Evolutionary conservation across 92 coral and sea anemone species (phyloP).

Genomic region (Virgularia gustaviana): DNA sequence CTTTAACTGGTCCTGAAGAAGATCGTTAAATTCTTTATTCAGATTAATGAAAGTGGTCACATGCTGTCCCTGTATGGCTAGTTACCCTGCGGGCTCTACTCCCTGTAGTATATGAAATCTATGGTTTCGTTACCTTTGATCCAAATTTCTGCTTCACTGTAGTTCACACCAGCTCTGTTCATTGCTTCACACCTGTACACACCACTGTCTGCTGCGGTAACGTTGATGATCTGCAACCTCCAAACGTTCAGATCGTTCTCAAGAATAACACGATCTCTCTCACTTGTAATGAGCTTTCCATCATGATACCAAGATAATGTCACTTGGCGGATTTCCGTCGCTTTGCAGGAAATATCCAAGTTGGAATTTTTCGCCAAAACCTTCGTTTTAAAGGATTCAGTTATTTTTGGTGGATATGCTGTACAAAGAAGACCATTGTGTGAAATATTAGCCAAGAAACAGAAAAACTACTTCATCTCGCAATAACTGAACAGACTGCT

Average conservation of each 20-base stretch:
- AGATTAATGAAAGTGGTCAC: background rate
- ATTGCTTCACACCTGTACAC: slow-evolving; percentile 73
- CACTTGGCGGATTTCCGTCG: slow-evolving; percentile 49
- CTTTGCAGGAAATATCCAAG: slow-evolving; percentile 65
- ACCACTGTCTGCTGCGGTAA: slow-evolving; percentile 72
- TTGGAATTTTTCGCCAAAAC: slow-evolving; percentile 53
- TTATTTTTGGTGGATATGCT: slow-evolving; percentile 39
- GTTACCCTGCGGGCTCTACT: too few relatives aligned
- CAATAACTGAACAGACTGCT: slow-evolving; percentile 28
- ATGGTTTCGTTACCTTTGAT: slow-evolving; percentile 80
- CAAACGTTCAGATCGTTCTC: slow-evolving; percentile 34
- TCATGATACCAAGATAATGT: slow-evolving; percentile 79
- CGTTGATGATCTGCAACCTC: slow-evolving; percentile 49
- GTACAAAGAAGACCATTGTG: background rate
- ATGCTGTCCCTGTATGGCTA: background rate
- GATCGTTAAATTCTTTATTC: background rate
- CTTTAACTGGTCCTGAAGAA: slow-evolving; percentile 66
- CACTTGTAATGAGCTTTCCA: slow-evolving; percentile 42
- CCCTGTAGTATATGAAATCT: too few relatives aligned
- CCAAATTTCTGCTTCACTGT: slow-evolving; percentile 62
- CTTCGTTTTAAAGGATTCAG: slow-evolving; percentile 37
- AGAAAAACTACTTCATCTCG: background rate
- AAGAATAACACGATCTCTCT: slow-evolving; percentile 34
- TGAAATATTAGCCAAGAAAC: background rate
- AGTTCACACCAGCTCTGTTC: slow-evolving; percentile 68